Evolutionary conservation across 2,797 vertebrate species (phyloP).

Genomic region (Notoglanidium macrostoma): DNA sequence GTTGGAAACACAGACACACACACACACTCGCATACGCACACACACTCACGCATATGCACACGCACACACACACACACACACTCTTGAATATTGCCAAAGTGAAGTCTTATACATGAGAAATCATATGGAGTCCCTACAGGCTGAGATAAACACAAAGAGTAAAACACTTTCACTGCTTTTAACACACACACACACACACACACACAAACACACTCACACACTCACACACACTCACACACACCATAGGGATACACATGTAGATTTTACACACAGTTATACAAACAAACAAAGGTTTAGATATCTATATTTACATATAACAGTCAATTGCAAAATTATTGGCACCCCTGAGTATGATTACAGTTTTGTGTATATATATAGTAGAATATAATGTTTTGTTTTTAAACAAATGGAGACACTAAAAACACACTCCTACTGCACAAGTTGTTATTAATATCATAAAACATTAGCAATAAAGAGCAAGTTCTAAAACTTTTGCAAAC

Average conservation of each 20-base stretch:
- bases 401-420: not conserved
- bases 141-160: not conserved
- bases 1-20: slow-evolving; percentile 25
- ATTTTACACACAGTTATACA: not conserved
- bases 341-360: not conserved
- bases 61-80: not conserved
- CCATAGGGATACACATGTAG: not conserved
- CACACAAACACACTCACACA: slow-evolving; percentile 6
- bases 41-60: not conserved
- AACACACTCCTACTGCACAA: not conserved
- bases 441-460: not conserved
- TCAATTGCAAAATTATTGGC: not conserved
- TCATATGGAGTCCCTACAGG: slow-evolving; percentile 11
- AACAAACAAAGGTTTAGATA: not conserved
- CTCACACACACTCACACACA: not conserved
- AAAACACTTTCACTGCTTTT: not conserved
- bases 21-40: slow-evolving; percentile 30
- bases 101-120: not conserved
- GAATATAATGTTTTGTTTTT: not conserved
- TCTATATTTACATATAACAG: not conserved
- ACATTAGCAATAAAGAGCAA: not conserved
- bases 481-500: not conserved
- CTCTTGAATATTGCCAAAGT: not conserved
- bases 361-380: not conserved
- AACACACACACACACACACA: slow-evolving; percentile 18